Conservation (phyloP, 2,888 invertebrate genomes). For the Plemyria rubiginata region DNA sequence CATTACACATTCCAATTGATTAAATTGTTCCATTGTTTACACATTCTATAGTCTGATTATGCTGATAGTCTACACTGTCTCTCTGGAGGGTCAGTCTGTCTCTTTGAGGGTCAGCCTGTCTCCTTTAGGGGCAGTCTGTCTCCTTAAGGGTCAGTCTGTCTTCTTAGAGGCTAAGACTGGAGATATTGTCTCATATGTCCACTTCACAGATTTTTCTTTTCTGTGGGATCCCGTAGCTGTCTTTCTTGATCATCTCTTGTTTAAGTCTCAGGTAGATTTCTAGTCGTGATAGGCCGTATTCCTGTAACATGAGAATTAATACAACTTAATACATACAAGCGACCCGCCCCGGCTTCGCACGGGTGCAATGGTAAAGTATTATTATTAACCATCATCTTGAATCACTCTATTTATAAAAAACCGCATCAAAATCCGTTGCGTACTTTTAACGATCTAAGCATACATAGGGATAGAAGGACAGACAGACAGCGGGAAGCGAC, state of each 20-base stretch:
- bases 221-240: constrained; percentile 66
- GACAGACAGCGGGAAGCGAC: no score
- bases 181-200: constrained; percentile 72
- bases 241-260: constrained; percentile 80
- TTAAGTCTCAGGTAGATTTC: constrained; percentile 87
- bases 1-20: not conserved
- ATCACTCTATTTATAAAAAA: no score
- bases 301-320: constrained; percentile 74
- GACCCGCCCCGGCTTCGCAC: no score
- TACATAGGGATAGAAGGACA: no score
- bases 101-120: constrained; percentile 1
- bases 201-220: constrained; percentile 82
- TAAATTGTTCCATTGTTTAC: not conserved
- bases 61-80: not conserved
- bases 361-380: no score
- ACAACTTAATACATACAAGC: no score
- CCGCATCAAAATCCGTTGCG: no score
- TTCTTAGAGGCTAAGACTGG: constrained; percentile 15
- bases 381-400: no score
- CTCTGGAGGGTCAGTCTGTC: not conserved
- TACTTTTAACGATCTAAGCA: no score
- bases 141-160: not conserved
- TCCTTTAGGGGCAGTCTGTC: not conserved
- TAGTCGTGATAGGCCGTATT: constrained; percentile 87
- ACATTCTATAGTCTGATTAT: not conserved